phyloP scores from a whole-genome alignment of 2,797 vertebrate species.

The Chelon auratus region DNA sequence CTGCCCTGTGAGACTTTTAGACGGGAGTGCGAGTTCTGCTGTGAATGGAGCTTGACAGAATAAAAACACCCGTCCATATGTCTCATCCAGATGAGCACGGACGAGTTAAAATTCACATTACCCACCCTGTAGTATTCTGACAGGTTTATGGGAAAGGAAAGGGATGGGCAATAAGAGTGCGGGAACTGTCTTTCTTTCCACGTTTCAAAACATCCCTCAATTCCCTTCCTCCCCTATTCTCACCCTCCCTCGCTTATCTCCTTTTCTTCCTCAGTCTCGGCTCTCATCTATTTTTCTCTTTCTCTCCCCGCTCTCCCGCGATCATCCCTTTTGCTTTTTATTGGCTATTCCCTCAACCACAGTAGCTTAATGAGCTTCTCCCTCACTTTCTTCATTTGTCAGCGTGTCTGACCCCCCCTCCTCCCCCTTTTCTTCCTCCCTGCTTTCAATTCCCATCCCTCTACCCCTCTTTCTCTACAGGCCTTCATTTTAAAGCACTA shows the following conservation, averaged over 20 bases:
- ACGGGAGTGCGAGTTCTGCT: conserved; percentile 4
- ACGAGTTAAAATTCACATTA: conserved; percentile 32
- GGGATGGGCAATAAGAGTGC: conserved; percentile 44
- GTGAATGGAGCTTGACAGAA: conserved; percentile 45
- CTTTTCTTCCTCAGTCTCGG: conserved; percentile 43
- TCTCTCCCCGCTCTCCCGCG: conserved; percentile 52
- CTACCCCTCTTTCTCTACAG: conserved; percentile 37
- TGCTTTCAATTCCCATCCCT: conserved; percentile 29
- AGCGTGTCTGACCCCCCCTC: conserved; percentile 32
- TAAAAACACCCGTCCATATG: conserved; percentile 46
- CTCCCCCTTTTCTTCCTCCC: conserved; percentile 7
- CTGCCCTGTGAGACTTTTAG: conserved; percentile 36
- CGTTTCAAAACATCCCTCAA: conserved; percentile 53
- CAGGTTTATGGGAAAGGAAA: conserved; percentile 54
- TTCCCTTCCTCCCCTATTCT: conserved; percentile 56
- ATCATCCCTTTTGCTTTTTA: conserved; percentile 68
- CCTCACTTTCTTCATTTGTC: conserved; percentile 65
- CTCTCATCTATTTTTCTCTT: conserved; percentile 63
- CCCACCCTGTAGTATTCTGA: conserved; percentile 51
- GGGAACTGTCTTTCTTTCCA: conserved; percentile 49
- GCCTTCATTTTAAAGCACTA: conserved; percentile 60
- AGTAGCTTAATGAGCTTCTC: conserved; percentile 72
- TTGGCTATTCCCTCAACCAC: conserved; percentile 67
- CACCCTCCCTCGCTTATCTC: conserved; percentile 48
- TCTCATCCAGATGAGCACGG: conserved; percentile 45